These are phyloP conservation scores for Pachyuromys duprasi DNA, from an alignment of 2,797 vertebrate genomes.

Conservation along the genomic window DNA sequence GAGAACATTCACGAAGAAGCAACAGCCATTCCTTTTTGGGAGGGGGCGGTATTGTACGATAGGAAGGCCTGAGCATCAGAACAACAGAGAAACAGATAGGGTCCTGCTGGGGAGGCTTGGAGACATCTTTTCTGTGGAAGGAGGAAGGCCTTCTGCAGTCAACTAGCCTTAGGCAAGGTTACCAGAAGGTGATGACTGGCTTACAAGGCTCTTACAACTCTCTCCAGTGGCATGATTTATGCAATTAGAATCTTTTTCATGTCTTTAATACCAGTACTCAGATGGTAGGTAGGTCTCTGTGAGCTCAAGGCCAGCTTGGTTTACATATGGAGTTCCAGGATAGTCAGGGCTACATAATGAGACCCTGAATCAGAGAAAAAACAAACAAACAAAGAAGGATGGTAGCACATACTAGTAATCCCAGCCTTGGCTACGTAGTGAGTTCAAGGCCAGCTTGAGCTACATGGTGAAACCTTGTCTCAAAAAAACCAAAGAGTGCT, in stretches of 20 bases:
- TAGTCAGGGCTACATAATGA: not conserved
- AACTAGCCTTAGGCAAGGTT: not conserved
- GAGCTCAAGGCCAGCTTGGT: not conserved
- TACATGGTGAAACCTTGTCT: not conserved
- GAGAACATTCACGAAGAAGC: not conserved
- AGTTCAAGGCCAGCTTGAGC: not conserved
- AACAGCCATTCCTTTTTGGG: not conserved
- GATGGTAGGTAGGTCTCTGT: not conserved
- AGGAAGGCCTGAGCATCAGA: not conserved
- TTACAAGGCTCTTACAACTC: not conserved
- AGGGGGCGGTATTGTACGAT: not conserved
- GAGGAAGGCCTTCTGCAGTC: not conserved
- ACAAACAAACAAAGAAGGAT: not conserved
- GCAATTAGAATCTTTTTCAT: not conserved
- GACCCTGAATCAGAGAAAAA: not conserved
- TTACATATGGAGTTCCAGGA: not conserved
- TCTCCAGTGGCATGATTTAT: not conserved
- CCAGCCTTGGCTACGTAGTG: not conserved
- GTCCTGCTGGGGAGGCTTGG: not conserved
- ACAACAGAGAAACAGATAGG: not conserved
- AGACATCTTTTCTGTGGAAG: not conserved
- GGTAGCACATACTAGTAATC: not conserved
- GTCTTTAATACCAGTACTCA: not conserved
- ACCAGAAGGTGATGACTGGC: not conserved
- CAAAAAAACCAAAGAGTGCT: not conserved